phyloP scores from a whole-genome alignment of 2,113 vertebrate genomes.

The Rhinoderma darwinii region DNA sequence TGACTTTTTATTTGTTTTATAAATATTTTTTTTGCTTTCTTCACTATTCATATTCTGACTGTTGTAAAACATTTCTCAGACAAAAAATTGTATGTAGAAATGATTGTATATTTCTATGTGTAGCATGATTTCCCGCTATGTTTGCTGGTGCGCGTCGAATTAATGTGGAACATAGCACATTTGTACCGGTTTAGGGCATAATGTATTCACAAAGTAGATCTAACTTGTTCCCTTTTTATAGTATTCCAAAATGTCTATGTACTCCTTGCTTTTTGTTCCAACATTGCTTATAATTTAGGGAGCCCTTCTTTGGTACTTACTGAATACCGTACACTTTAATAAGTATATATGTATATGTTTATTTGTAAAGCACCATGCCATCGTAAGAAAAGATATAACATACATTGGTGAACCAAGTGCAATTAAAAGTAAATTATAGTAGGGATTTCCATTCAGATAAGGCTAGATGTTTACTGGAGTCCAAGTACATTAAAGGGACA shows the following conservation, averaged over 20 bases:
- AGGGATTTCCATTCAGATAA: neutral
- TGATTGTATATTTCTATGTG: neutral
- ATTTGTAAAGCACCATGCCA: neutral
- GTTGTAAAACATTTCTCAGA: neutral
- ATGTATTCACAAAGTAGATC: neutral
- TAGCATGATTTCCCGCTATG: slow-evolving; percentile 5
- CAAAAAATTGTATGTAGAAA: neutral
- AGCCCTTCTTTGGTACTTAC: neutral
- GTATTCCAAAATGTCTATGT: neutral
- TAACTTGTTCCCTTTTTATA: too few relatives aligned
- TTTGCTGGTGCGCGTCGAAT: neutral
- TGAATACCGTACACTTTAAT: neutral
- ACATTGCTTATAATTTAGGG: neutral
- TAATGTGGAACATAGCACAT: slow-evolving; percentile 6
- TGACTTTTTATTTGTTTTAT: neutral
- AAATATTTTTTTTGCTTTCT: neutral
- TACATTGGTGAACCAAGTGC: neutral
- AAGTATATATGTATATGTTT: neutral
- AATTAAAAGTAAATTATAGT: neutral
- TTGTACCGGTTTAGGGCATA: neutral
- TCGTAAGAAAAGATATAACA: neutral
- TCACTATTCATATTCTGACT: neutral
- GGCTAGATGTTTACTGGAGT: neutral
- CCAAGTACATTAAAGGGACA: neutral
- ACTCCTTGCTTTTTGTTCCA: neutral